Conservation (phyloP, 1,140 invertebrate genomes). For the Trachymyrmex cornetzi region DNA sequence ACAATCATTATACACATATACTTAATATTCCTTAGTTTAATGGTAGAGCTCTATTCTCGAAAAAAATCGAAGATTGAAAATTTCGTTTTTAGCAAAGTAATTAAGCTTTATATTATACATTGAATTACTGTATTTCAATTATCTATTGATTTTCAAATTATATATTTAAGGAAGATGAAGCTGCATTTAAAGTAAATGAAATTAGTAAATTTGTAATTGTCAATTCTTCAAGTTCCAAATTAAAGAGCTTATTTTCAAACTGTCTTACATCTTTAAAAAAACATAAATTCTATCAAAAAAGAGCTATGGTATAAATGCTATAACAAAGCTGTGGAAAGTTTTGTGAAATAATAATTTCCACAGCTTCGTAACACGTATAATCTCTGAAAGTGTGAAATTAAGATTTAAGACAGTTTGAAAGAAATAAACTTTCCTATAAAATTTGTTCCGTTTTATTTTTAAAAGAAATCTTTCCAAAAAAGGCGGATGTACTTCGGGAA, state of each 20-base stretch:
- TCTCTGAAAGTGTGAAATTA: conserved; percentile 1
- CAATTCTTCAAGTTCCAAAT: neutral
- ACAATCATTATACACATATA: conserved; percentile 6
- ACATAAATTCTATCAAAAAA: neutral
- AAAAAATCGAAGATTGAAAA: neutral
- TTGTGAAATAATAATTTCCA: neutral
- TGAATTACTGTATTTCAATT: conserved; percentile 19
- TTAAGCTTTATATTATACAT: neutral
- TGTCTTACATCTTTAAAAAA: neutral
- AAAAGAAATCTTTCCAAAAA: neutral
- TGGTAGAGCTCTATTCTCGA: neutral
- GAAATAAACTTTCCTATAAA: neutral
- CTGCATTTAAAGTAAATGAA: no score
- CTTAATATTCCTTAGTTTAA: neutral
- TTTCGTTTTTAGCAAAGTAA: neutral
- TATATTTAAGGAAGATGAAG: neutral
- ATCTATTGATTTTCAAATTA: conserved; percentile 10
- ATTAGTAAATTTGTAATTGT: conserved; percentile 7
- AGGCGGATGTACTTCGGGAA: neutral
- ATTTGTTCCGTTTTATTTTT: neutral
- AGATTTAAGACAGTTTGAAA: neutral
- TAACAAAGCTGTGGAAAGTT: neutral
- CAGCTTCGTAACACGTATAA: conserved; percentile 2
- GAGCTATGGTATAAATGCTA: neutral
- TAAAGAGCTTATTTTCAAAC: neutral